Base-by-base conservation (phyloP, 2,888 invertebrate genomes). In the Himalopsyche tibetana region DNA sequence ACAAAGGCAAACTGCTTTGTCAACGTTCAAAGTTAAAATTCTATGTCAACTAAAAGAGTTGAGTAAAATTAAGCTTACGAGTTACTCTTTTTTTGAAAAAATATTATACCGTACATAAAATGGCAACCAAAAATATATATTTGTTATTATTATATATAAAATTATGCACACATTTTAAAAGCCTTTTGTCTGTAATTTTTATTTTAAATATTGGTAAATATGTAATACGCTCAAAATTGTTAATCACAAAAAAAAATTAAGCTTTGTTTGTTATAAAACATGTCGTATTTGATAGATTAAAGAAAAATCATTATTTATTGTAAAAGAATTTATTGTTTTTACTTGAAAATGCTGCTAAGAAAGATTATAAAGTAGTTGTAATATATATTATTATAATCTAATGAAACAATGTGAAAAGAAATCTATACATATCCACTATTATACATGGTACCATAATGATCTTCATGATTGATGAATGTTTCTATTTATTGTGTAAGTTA, bases 391-490 rank as follows among this genome's bases (percentile, higher is more conserved):
- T 69, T 17, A 36, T 74, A 74, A 38, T 38, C 38, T 74, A 74
- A 74, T 74, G 74, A 83, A 74, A 63, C 45, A 51, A 63, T 83
- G 83, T 69, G 69, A 51, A 45, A 45, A 36, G 80, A 80, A 81
- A 81, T 81, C 45, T 55, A 81, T 81, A 81, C 55, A 81, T 81
- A 55, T 81, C 83, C 45, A 83, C 55, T 69, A 74, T 36, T 28
- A 74, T 74, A 74, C 74, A 74, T 74, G 74, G 74, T 74, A 74
- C 38, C 74, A 74, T 12, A 36, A 74, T 38, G 38, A 15, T 36
- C 69, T 74, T 74, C 38, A 36, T 74, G 74, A 12, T 74, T 74
- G 36, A 74, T 74, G 74, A 74, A 74, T 74, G 74, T 74, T 74
- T 74, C 74, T 36, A 36, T 74, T 36, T 74, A 38, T 74, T 63